Evolutionary conservation across 1,140 invertebrate genomes (phyloP), one percentile per base, ranked within the genome.

Genomic region (Drosophila lowei): DNA sequence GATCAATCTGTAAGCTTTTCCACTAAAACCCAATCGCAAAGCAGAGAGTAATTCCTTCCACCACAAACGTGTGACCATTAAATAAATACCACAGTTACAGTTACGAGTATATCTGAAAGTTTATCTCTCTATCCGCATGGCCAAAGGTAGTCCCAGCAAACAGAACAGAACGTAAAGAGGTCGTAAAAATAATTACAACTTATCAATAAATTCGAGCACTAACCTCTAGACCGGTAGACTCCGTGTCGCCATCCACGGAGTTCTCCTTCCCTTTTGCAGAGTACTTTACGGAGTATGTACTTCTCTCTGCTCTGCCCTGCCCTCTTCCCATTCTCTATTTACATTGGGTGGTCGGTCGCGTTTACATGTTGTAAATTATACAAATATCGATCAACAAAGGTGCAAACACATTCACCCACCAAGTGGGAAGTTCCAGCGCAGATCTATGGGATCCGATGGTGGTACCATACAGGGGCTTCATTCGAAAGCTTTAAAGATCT

Each of bases 101-200:
- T 46, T 54, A 15, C 23, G 21, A 15, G 43, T 13, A 13, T 71
- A 71, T 65, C 63, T 56, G 25, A 30, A 46, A 49, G 53, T 56
- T 77, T 85, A 84, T 77, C 77, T 77, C 3, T 4, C n/a, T 38
- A 25, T 25, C n/a, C 16, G 6, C 38, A 56, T 9, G 30, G 55
- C 44, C 59, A 62, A 72, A 70, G 80, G 81, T 77, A 79, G 67
- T 62, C 77, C 77, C 66, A 62, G 77, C 67, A 83, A 85, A 85
- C 23, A 25, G 23, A 25, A 25, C 77, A 86, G 62, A 49, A 52
- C 60, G 23, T 21, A 21, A 38, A 62, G 46, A 25, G 23, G 30
- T 34, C 73, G 73, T 85, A 85, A 86, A 86, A 72, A 70, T 81
- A 85, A 84, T 85, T 84, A 85, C 77, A 84, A 77, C 80, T 84